Evolutionary conservation across 2,113 vertebrate species (phyloP).

Genomic region (Peromyscus polionotus): DNA sequence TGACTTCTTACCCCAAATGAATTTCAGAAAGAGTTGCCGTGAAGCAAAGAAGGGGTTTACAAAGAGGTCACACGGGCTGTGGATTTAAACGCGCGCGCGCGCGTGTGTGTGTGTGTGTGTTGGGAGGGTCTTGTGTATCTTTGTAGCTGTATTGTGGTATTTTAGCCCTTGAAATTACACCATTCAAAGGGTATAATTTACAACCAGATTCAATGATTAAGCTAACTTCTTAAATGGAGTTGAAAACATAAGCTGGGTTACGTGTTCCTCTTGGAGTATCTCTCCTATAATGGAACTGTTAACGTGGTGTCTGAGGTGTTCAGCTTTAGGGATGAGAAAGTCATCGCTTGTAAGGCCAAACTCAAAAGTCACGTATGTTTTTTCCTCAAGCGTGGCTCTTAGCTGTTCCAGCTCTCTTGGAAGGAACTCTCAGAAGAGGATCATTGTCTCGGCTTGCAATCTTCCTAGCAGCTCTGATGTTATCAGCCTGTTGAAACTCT

Average conservation of each 20-base stretch:
- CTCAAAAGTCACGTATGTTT: neutral
- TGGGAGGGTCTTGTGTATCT: no score
- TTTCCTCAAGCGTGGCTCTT: neutral
- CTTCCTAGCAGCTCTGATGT: neutral
- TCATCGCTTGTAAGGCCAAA: neutral
- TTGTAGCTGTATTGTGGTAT: neutral
- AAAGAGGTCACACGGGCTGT: neutral
- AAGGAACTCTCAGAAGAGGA: neutral
- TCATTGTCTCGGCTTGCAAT: neutral
- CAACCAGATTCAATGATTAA: neutral
- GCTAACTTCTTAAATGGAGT: neutral
- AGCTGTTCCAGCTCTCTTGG: neutral
- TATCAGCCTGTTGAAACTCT: neutral
- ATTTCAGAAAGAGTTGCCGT: neutral
- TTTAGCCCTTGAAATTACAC: neutral
- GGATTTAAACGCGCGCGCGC: neutral
- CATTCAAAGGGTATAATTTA: neutral
- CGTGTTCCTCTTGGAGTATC: neutral
- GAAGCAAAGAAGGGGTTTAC: neutral
- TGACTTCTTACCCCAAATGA: neutral
- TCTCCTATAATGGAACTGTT: neutral
- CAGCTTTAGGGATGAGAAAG: neutral
- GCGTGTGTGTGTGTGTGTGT: no score
- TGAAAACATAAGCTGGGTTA: neutral
- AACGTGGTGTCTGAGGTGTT: neutral